Base-by-base conservation (phyloP, 1,140 invertebrate species). In the Adelges cooleyi region DNA sequence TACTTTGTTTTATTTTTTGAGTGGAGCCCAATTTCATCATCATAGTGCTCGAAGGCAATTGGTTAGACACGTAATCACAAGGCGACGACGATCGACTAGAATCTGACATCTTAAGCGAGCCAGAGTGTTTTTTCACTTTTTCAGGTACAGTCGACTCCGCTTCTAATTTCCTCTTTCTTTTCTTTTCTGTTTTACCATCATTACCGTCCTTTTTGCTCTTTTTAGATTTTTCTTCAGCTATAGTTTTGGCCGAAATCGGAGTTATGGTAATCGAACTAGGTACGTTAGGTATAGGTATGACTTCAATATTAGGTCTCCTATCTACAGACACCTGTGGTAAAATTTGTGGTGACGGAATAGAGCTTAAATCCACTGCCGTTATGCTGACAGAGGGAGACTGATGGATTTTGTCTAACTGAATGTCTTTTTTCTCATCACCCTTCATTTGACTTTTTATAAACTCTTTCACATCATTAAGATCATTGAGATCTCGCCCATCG, bases 211-310 rank as follows among this genome's bases (percentile, higher is more conserved):
- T 66, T 40, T 52, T 56, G 46, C 65, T 68, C 44, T 65, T 69
- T 79, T 83, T 71, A 65, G 74, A 77, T 51, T 80, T 78, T 17
- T 83, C 84, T 66, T 86, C 84, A 52, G 75, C 77, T 27, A 80
- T 67, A 2, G 74, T 75, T 71, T 80, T 82, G 66, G 74, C 74
- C 76, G 80, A 29, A 76, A 81, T 67, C 4, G 89, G 87, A 0
- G 89, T 91, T 42, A 92, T 91, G 0, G 89, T 91, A 18, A 91
- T 88, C 2, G 86, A 87, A 73, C 84, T 86, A 8, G 86, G 82
- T 27, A 88, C 72, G 29, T 79, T 78, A 2, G 84, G 77, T 13
- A 81, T 80, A 0, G 82, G 75, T 25, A 69, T 66, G 33, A 65
- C 56, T 62, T 62, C 56, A n/a, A 66, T 44, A 54, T 54, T 48